These are phyloP conservation scores for Conus canariensis DNA, from an alignment of 2,888 invertebrate species.

Conservation along the genomic window DNA sequence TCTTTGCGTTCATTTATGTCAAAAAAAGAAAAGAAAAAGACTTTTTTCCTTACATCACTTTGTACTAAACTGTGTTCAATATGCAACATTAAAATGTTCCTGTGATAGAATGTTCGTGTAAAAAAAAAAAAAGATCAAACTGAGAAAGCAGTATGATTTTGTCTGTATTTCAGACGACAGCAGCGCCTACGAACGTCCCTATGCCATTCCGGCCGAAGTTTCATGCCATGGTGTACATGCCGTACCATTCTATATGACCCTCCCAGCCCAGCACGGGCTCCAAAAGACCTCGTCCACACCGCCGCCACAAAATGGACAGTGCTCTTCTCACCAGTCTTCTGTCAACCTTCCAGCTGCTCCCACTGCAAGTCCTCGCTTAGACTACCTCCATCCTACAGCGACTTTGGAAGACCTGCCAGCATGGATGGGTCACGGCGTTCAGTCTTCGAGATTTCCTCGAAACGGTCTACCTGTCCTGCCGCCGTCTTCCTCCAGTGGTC, in stretches of 20 bases:
- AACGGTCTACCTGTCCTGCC: background rate
- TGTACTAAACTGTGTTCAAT: no score
- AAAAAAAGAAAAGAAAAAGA: no score
- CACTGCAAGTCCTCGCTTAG: background rate
- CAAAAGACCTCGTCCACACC: no score
- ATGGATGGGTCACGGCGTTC: background rate
- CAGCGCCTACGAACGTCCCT: background rate
- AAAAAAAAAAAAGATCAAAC: no score
- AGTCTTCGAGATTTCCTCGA: background rate
- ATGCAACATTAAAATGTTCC: no score
- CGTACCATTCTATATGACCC: background rate
- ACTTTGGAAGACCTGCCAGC: background rate
- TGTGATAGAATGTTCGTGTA: no score
- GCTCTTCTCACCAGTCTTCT: no score
- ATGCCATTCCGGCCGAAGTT: background rate
- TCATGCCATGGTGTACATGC: background rate
- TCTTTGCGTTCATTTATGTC: no score
- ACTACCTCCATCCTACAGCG: background rate
- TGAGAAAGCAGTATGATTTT: no score
- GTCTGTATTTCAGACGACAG: background rate
- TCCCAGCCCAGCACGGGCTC: no score
- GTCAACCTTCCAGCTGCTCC: background rate
- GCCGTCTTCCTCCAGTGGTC: background rate
- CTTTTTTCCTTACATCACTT: no score
- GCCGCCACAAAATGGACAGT: no score